Percentiles rank a stretch among this genome's conserved stretches.
Conservation (phyloP, 2,113 vertebrate genomes). For the Megalops atlanticus region DNA sequence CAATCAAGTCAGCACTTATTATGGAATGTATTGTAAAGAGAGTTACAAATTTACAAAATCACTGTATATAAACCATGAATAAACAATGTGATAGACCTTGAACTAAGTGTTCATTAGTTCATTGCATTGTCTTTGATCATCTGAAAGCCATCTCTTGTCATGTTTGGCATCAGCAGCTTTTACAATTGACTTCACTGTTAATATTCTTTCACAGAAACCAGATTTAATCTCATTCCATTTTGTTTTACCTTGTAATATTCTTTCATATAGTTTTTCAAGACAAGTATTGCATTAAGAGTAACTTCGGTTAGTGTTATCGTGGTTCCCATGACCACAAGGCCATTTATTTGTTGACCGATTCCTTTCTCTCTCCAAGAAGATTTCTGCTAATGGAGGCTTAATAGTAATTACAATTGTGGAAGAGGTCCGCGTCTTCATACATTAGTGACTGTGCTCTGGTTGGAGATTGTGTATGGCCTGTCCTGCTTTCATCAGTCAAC, state of each 20-base stretch:
- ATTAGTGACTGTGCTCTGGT: neutral
- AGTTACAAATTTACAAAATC: no score
- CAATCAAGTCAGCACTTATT: no score
- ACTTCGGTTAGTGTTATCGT: neutral
- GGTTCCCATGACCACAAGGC: slow-evolving; percentile 16
- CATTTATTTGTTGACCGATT: neutral
- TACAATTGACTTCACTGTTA: no score
- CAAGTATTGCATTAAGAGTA: neutral
- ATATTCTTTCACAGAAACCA: neutral
- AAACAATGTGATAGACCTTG: no score
- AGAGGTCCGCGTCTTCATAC: neutral
- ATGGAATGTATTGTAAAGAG: no score
- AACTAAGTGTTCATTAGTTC: no score
- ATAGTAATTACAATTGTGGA: neutral
- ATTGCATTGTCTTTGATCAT: no score
- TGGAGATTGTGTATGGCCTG: neutral
- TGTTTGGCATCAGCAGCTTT: no score
- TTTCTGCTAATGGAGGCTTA: slow-evolving; percentile 11
- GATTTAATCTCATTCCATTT: neutral
- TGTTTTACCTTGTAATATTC: neutral
- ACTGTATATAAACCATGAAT: no score
- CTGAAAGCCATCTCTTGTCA: no score
- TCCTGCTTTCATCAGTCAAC: neutral
- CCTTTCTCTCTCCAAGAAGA: neutral
- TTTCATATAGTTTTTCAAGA: neutral